phyloP scores from a whole-genome alignment of 64 coral and sea anemone species.

The Acropora yongei region DNA sequence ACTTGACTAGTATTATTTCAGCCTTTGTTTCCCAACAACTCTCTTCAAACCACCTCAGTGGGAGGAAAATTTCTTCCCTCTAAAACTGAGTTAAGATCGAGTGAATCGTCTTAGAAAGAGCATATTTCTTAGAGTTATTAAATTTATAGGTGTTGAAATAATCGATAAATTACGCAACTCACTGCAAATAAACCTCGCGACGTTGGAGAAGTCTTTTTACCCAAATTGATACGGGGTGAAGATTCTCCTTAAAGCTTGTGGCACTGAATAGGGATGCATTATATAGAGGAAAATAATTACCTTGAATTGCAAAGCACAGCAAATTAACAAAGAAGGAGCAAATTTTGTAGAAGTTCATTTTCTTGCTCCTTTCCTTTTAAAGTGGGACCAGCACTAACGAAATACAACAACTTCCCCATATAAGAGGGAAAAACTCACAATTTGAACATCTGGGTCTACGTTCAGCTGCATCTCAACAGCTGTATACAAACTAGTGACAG shows the following conservation, averaged over 20 bases:
- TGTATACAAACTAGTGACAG: background rate
- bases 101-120: background rate
- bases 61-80: no score
- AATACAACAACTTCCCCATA: no score
- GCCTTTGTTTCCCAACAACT: no score
- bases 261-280: background rate
- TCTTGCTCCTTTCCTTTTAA: background rate
- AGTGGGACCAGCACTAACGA: background rate
- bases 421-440: background rate
- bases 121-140: background rate
- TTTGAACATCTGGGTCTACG: background rate
- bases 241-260: background rate
- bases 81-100: no score
- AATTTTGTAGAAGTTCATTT: background rate
- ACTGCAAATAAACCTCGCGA: no score
- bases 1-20: background rate
- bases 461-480: background rate
- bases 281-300: background rate
- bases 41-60: no score
- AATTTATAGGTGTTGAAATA: no score
- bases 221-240: no score
- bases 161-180: background rate
- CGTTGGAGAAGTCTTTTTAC: no score
- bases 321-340: background rate
- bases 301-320: background rate